Evolutionary conservation across 2,888 invertebrate genomes (phyloP).

Genomic region (Keiferia lycopersicella): DNA sequence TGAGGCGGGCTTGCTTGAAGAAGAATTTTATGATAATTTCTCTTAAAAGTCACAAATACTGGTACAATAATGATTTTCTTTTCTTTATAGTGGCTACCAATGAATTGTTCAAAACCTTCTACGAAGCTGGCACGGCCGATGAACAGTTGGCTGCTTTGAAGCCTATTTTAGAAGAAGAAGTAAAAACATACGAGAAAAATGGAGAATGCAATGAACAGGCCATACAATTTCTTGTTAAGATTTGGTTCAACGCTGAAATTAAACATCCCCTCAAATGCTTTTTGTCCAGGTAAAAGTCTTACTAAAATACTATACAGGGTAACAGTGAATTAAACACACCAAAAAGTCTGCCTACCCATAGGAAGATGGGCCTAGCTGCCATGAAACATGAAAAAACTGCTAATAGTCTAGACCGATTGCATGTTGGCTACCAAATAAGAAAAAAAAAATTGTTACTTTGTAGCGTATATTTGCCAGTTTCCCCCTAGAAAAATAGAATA

Average conservation of each 20-base stretch:
- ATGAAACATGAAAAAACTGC: too few relatives aligned
- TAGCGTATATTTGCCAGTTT: too few relatives aligned
- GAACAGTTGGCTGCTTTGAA: constrained; percentile 57
- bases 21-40: too few relatives aligned
- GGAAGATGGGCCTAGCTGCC: too few relatives aligned
- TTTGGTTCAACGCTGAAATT: constrained; percentile 57
- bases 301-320: not conserved
- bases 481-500: too few relatives aligned
- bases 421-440: too few relatives aligned
- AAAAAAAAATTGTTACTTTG: too few relatives aligned
- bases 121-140: constrained; percentile 46
- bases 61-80: not conserved
- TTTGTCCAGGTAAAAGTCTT: constrained; percentile 53
- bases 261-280: constrained; percentile 72
- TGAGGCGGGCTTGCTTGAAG: not conserved
- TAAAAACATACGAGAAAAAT: not conserved
- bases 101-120: constrained; percentile 7
- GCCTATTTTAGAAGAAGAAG: constrained; percentile 40
- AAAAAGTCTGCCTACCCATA: too few relatives aligned
- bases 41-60: not conserved
- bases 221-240: constrained; percentile 51
- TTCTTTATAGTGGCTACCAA: constrained; percentile 1
- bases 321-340: too few relatives aligned
- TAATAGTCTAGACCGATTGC: too few relatives aligned
- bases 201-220: constrained; percentile 23